Evolutionary conservation across 2,113 vertebrate species (phyloP).

Genomic region (Colius striatus): DNA sequence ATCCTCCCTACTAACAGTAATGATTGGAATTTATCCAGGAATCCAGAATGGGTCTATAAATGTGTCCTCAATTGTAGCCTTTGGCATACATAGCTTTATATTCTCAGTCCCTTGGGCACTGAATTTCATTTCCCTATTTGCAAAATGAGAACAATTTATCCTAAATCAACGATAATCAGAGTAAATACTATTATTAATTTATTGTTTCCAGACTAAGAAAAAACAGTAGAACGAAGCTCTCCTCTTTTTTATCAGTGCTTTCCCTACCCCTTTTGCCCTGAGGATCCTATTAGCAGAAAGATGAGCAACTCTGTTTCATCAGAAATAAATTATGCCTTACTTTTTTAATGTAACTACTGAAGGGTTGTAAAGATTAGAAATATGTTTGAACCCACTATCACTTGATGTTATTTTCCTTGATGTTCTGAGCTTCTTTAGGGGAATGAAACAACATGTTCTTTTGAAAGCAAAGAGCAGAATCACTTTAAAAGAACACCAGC

Average conservation of each 20-base stretch:
- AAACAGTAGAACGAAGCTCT: constrained; percentile 15
- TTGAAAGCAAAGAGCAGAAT: constrained; percentile 56
- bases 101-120: constrained; percentile 11
- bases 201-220: constrained; percentile 64
- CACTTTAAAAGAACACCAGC: constrained; percentile 33
- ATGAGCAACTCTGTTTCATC: constrained; percentile 70
- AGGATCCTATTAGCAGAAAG: constrained; percentile 76
- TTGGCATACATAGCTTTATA: constrained; percentile 33
- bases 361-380: constrained; percentile 75
- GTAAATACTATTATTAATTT: constrained; percentile 74
- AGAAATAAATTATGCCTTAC: constrained; percentile 74
- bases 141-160: constrained; percentile 69
- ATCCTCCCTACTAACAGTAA: not conserved
- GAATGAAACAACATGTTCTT: constrained; percentile 59
- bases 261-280: constrained; percentile 65
- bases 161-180: constrained; percentile 62
- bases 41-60: constrained; percentile 41
- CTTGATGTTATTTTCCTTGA: constrained; percentile 74
- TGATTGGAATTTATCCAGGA: constrained; percentile 41
- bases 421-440: constrained; percentile 64
- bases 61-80: constrained; percentile 19
- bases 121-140: constrained; percentile 46
- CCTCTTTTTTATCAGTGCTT: constrained; percentile 56
- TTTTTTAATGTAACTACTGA: constrained; percentile 73
- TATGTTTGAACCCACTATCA: constrained; percentile 62